Conservation (phyloP, 1,140 invertebrate species). For the Aphis craccivora region DNA sequence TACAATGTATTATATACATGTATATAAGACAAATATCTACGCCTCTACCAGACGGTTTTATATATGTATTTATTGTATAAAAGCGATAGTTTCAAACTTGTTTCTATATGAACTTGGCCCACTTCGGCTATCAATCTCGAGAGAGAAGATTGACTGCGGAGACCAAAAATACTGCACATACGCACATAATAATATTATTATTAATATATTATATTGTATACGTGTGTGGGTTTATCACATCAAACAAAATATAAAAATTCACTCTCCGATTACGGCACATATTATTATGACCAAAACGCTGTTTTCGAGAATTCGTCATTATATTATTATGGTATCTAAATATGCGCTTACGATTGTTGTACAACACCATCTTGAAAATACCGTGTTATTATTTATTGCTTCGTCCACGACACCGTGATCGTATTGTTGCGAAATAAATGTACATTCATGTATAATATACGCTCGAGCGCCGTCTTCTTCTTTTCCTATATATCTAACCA, state of each 20-base stretch:
- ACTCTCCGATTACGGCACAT: background rate
- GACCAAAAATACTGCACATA: background rate
- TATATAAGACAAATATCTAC: background rate
- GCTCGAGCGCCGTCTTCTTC: background rate
- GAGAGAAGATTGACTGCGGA: background rate
- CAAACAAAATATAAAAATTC: background rate
- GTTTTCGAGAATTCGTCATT: background rate
- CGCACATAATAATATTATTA: background rate
- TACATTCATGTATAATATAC: background rate
- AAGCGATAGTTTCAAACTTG: constrained; percentile 43
- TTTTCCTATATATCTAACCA: background rate
- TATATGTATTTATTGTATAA: constrained; percentile 7
- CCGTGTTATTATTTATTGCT: background rate
- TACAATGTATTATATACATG: background rate
- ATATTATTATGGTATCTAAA: background rate
- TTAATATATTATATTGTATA: background rate
- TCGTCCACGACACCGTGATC: background rate
- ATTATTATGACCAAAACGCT: background rate
- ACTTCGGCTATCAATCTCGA: constrained; percentile 15
- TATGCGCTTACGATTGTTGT: background rate
- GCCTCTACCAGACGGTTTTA: background rate
- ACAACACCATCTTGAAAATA: background rate
- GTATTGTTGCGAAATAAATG: background rate
- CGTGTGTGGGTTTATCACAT: background rate
- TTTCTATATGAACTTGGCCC: constrained; percentile 45